Evolutionary conservation across 2,797 vertebrate genomes (phyloP), one percentile per base, ranked within the genome.

Genomic region (Urocyon cinereoargenteus): DNA sequence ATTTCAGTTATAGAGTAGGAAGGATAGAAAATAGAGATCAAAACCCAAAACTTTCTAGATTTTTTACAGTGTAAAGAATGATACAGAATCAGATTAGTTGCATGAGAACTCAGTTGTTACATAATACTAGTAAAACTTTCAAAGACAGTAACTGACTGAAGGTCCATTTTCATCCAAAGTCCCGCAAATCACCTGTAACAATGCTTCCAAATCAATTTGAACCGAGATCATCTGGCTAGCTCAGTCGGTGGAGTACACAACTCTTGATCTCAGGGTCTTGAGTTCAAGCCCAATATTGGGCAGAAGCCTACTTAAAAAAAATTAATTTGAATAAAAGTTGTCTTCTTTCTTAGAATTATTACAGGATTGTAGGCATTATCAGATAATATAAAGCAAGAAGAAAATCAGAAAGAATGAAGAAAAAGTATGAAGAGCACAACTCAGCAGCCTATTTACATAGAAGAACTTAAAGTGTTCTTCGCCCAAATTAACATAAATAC

Each of bases 1-100:
- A 90, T 81, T 93, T 96, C 28, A 85, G 15, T 85, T 77, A 87
- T 49, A n/a, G 91, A 66, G 26, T 51, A 84, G 19, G 24, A 91
- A 77, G n/a, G 26, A 64, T 49, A 64, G 61, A 68, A 91, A 84
- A 62, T 45, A 88, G 36, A 45, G 31, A 88, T 28, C 14, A 88
- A 78, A 55, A 31, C 28, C 51, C 73, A 6, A 57, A 53, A 51
- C 16, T 90, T 72, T 13, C 72, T 40, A 31, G 18, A 5, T 84
- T 77, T 78, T 53, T 57, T 51, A 2, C 75, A 62, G 36, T 61
- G 22, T 31, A 53, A 70, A 57, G 40, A 93, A 62, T 64, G 55
- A 19, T 34, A 75, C 89, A 86, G 13, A 70, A 66, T 51, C 49
- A 88, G 45, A 82, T 68, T 49, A 36, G 34, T 53, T 64, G 68